Percentiles rank a stretch among this genome's conserved stretches.
These are phyloP conservation scores for Synanthedon formicaeformis DNA, from an alignment of 2,888 invertebrate genomes.

Conservation along the genomic window DNA sequence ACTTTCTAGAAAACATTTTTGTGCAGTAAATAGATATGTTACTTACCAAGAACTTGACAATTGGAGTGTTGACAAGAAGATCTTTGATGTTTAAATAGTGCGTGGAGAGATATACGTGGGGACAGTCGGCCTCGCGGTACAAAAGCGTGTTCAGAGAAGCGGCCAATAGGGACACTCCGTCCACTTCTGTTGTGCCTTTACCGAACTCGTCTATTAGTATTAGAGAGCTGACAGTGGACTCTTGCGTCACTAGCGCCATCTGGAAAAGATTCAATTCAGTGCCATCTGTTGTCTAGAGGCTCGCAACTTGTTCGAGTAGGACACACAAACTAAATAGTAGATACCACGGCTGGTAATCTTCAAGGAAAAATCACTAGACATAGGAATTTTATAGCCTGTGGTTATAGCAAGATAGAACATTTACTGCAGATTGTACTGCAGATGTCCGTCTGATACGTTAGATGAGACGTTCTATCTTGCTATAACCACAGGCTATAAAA, in stretches of 20 bases:
- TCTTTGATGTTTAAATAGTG: conserved; percentile 78
- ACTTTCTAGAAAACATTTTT: not conserved
- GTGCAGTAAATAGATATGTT: not conserved
- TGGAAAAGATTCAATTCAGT: conserved; percentile 21
- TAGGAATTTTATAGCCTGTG: no score
- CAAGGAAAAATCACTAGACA: no score
- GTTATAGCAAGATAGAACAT: no score
- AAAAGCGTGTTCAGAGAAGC: conserved; percentile 76
- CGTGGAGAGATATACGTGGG: conserved; percentile 82
- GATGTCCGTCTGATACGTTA: no score
- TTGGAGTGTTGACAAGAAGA: conserved; percentile 65
- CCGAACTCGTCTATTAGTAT: conserved; percentile 92
- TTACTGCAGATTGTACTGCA: no score
- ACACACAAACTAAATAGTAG: no score
- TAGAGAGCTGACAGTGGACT: conserved; percentile 75
- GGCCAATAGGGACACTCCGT: conserved; percentile 80
- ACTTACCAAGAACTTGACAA: conserved; percentile 67
- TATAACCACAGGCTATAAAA: no score
- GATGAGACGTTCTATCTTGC: no score
- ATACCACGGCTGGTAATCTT: no score
- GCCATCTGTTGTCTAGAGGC: not conserved
- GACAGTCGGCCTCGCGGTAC: conserved; percentile 67
- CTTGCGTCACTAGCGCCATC: conserved; percentile 79
- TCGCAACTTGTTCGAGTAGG: not conserved
- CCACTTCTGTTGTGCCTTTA: conserved; percentile 81